Evolutionary conservation across 2,888 invertebrate species (phyloP), one percentile per base, ranked within the genome.

Genomic region (Eupeodes luniger): DNA sequence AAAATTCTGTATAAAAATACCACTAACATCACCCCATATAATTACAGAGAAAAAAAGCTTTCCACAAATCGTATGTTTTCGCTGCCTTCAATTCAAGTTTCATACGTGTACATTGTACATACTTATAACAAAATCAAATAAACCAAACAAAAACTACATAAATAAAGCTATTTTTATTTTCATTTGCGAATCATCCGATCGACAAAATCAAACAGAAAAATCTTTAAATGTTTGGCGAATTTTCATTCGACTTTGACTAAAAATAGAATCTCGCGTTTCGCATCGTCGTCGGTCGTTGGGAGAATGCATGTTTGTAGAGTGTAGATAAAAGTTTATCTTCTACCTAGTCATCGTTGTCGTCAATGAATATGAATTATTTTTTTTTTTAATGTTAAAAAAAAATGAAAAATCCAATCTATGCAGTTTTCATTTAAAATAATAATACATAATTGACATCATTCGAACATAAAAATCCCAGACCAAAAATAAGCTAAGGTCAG

Each of bases 181-280:
- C n/a, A 59, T 57, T 57, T 59, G 47, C 70, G 49, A 81, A 70
- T 81, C 81, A 81, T 51, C 53, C 81, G 81, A 77, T 85, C 72
- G 53, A 76, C 64, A 80, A 76, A 62, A 66, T 36, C 62, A 80
- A 77, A 72, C 64, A 66, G 16, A 70, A 61, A 55, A 49, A 16
- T 44, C 19, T 51, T 64, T 64, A 70, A 36, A 6, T 57, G 53
- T 57, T 72, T 57, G 2, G 27, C n/a, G 10, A 57, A 57, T 57
- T 72, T 27, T 34, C 51, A 67, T 70, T 44, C 19, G 69, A 55
- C 55, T 55, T 69, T 12, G 14, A 47, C 59, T 72, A 27, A 72
- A 59, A 55, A 72, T 59, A 72, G 59, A 59, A 47, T 72, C 44
- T 72, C 19, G 40, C 40, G 40, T 19, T 40, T 70, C 9, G 6